These are phyloP conservation scores for Uria lomvia DNA, from an alignment of 2,113 vertebrate species.

Conservation along the genomic window DNA sequence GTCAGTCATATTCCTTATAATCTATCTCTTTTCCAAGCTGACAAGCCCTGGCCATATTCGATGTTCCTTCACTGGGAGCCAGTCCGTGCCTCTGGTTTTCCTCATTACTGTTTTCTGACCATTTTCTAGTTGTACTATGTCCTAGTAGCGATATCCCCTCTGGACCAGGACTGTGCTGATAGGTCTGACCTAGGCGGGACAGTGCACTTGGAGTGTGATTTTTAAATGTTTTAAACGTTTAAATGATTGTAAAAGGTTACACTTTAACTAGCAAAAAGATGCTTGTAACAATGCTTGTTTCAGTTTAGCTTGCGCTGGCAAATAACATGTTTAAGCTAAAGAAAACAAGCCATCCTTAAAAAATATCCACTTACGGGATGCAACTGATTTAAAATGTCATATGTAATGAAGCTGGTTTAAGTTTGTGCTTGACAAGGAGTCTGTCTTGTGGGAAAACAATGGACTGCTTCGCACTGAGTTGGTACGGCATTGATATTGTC, in stretches of 20 bases:
- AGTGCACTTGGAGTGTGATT: not conserved
- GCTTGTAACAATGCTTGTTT: not conserved
- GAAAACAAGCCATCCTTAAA: not conserved
- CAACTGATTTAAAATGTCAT: not conserved
- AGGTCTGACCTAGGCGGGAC: not conserved
- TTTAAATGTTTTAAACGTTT: not conserved
- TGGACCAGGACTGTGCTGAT: fast-evolving
- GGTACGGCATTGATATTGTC: not conserved
- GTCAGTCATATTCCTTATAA: not conserved
- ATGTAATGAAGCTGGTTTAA: not conserved
- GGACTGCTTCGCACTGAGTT: not conserved
- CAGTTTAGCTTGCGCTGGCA: not conserved
- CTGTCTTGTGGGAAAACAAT: not conserved
- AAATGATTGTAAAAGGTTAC: not conserved
- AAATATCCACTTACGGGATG: not conserved
- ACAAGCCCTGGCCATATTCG: not conserved
- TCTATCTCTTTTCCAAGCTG: not conserved
- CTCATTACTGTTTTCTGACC: not conserved
- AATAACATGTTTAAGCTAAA: not conserved
- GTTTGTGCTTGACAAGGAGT: not conserved
- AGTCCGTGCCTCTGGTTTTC: not conserved
- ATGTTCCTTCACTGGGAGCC: not conserved
- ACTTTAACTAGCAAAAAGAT: not conserved
- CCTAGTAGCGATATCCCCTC: not conserved
- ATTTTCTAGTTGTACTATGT: not conserved